Percentiles rank a stretch among this genome's conserved stretches.
Evolutionary conservation across 1,140 invertebrate genomes (phyloP).

Genomic region (Drepana arcuata): DNA sequence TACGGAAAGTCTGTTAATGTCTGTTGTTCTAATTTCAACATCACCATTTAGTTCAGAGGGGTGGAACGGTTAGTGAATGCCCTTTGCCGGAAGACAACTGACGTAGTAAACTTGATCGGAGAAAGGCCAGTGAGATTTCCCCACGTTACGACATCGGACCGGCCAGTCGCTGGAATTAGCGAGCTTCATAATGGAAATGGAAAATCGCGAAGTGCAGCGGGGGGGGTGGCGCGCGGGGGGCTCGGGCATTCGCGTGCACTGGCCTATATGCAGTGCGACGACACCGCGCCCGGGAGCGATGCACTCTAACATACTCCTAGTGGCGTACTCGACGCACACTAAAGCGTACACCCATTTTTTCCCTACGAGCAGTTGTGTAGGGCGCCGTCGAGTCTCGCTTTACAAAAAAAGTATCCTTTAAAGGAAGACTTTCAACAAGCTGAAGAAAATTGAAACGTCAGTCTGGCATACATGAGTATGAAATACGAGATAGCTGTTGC

Average conservation of each 20-base stretch:
- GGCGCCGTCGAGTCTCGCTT: conserved; percentile 48
- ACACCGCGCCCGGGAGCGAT: conserved; percentile 66
- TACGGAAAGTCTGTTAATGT: too few species aligned
- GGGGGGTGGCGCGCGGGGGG: conserved; percentile 21
- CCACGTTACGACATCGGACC: conserved; percentile 39
- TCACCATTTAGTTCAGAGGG: too few species aligned
- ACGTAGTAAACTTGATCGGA: too few species aligned
- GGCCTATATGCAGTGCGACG: conserved; percentile 70
- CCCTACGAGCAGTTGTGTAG: conserved; percentile 45
- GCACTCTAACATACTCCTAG: conserved; percentile 57
- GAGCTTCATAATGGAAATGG: conserved; percentile 57
- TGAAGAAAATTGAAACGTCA: conserved; percentile 51
- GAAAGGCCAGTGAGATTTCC: conserved; percentile 43
- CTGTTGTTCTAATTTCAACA: too few species aligned
- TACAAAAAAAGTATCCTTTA: conserved; percentile 49
- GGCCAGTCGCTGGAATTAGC: conserved; percentile 48
- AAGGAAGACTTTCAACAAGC: conserved; percentile 40
- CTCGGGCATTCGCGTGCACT: conserved; percentile 61
- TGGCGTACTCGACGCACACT: conserved; percentile 59
- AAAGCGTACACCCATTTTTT: conserved; percentile 58
- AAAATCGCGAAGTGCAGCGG: conserved; percentile 58
- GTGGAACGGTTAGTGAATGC: conserved; percentile 15
- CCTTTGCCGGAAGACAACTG: conserved; percentile 27
- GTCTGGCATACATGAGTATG: conserved; percentile 21
- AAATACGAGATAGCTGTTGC: too few species aligned